Base-by-base conservation (phyloP, 2,113 vertebrate genomes). In the Megaceryle torquata region DNA sequence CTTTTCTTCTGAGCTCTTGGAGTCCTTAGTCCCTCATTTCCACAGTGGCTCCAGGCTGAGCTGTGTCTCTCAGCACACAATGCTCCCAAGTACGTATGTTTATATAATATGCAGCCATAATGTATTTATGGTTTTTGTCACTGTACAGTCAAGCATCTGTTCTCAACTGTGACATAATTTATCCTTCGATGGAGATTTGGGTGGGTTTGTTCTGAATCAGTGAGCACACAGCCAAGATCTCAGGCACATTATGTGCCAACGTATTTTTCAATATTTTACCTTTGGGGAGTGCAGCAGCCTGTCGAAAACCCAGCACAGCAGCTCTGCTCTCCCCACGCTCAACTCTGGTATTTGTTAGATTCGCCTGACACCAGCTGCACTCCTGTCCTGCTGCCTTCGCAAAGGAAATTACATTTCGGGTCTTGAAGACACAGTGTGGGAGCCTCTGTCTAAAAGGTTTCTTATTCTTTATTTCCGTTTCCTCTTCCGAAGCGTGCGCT, bases 161-260 rank as follows among this genome's bases (percentile, higher is more conserved):
- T 74, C 75, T 65, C 60, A 41, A 54, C 67, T 67, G 10, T 84
- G 69, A 65, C 61, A 53, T 70, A 71, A 75, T 78, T 78, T 50
- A 76, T 82, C 88, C 71, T 81, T 11, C 6, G 25, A 9, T 12
- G 72, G 59, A 82, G 88, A 25, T 74, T 69, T 44, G 88, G 60
- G 75, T 81, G 65, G 71, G 44, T 83, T 97, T 60, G 63, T 82
- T 96, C 86, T 86, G 86, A 94, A 57, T 74, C 46, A 41, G 57
- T 61, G 56, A 79, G 65, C 75, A 70, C 76, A 25, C 46, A 46
- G 78, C 56, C 80, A 44, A 33, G 48, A 53, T 59, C 64, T 72
- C 50, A 15, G 54, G 8, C 87, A 54, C 28, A 4, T 35, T 48
- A 6, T 11, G 18, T 50, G 31, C 46, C 50, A 18, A 51, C 3